These are phyloP conservation scores for Rattus rattus DNA, from an alignment of 2,113 vertebrate genomes.

Conservation along the genomic window DNA sequence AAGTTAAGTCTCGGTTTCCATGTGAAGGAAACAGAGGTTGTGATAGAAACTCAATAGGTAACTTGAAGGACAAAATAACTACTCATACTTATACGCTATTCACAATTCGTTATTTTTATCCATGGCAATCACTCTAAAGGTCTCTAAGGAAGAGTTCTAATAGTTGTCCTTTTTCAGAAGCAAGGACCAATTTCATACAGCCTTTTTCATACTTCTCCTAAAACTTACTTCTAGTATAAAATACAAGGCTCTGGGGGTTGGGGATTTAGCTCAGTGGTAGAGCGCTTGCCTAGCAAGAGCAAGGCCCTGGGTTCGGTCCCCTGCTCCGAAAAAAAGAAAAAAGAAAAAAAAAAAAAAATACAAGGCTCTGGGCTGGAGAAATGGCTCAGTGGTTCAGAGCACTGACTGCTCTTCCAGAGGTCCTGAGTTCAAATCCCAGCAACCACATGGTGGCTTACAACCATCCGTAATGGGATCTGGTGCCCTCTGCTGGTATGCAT, in stretches of 20 bases:
- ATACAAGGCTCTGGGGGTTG: not conserved
- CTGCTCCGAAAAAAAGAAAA: too few relatives aligned
- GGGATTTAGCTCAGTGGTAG: too few relatives aligned
- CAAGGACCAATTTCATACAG: conserved; percentile 9
- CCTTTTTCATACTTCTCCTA: not conserved
- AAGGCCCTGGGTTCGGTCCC: too few relatives aligned
- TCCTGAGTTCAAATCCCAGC: too few relatives aligned
- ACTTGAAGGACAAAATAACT: not conserved
- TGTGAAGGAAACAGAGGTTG: not conserved
- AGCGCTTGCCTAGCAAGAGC: too few relatives aligned
- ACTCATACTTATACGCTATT: not conserved
- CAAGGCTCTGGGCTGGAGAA: too few relatives aligned
- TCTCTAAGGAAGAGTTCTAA: not conserved
- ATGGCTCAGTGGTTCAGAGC: too few relatives aligned
- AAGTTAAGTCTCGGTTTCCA: not conserved
- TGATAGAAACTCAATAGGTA: conserved; percentile 14
- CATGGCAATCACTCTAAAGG: not conserved
- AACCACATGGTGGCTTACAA: too few relatives aligned
- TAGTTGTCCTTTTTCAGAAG: conserved; percentile 17
- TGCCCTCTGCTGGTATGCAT: too few relatives aligned
- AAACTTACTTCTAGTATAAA: not conserved
- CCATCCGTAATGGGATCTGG: too few relatives aligned
- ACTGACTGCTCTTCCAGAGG: too few relatives aligned
- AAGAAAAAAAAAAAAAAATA: too few relatives aligned
- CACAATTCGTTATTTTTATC: not conserved